Evolutionary conservation across 30 jellyfish, hydroid and myxozoan species (phyloP).

Genomic region (Turritopsis rubra): DNA sequence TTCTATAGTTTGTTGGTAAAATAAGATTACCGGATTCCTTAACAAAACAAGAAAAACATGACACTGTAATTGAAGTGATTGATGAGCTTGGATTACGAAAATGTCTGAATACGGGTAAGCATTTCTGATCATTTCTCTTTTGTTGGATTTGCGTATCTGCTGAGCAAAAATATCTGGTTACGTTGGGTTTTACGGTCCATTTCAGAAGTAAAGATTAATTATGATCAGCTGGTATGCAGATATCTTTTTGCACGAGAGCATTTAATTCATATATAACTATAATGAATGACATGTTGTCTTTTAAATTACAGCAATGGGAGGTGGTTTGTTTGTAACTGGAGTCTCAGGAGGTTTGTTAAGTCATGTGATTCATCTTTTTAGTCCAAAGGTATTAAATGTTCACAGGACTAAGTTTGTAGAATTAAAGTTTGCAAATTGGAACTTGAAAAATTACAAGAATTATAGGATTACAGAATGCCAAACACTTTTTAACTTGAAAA

Average conservation of each 20-base stretch:
- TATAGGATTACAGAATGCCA: not conserved
- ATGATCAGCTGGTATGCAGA: no score
- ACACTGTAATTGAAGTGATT: conserved; percentile 38
- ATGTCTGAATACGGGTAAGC: conserved; percentile 53
- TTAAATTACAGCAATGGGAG: conserved; percentile 58
- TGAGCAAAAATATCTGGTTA: no score
- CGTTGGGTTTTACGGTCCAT: no score
- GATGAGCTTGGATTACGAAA: conserved; percentile 34
- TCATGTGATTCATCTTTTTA: not conserved
- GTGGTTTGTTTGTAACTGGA: conserved; percentile 64
- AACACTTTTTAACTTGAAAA: not conserved
- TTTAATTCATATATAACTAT: no score
- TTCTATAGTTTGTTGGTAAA: conserved; percentile 60
- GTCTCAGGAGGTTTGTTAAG: conserved; percentile 52
- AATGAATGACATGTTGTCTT: conserved; percentile 2
- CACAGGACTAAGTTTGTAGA: not conserved
- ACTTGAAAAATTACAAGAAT: not conserved
- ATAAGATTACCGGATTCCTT: conserved; percentile 49
- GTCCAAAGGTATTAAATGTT: not conserved
- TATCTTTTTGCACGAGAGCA: no score
- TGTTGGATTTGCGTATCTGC: no score
- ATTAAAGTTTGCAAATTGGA: not conserved
- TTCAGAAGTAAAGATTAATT: no score
- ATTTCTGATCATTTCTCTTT: not conserved
- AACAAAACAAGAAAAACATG: conserved; percentile 33